Evolutionary conservation across 1,140 invertebrate species (phyloP).

Genomic region (Drosophila murphyi): DNA sequence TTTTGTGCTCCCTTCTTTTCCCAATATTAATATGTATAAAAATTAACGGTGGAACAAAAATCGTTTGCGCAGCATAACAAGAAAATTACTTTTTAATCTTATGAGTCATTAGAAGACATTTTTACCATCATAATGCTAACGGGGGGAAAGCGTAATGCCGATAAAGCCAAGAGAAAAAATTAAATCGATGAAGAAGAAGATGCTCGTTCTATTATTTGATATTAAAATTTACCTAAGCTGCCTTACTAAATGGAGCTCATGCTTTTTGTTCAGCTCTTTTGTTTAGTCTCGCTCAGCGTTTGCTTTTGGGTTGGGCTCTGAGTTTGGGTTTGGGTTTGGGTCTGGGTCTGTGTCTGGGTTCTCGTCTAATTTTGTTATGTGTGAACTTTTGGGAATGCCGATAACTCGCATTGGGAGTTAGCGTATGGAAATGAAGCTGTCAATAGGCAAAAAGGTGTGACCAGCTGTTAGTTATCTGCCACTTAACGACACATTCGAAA

Average conservation of each 20-base stretch:
- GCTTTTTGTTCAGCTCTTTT: constrained; percentile 52
- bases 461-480: constrained; percentile 39
- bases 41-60: constrained; percentile 65
- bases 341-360: not conserved
- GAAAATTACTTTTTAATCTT: constrained; percentile 83
- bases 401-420: constrained; percentile 37
- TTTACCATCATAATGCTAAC: constrained; percentile 64
- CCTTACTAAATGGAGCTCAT: constrained; percentile 52
- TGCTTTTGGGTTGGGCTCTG: constrained; percentile 9
- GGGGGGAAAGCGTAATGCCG: constrained; percentile 43
- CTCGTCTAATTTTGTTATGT: constrained; percentile 60
- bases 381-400: constrained; percentile 58
- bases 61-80: constrained; percentile 70
- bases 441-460: constrained; percentile 46
- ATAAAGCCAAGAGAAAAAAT: constrained; percentile 38
- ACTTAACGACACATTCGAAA: constrained; percentile 23
- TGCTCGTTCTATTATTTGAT: constrained; percentile 36
- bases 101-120: constrained; percentile 81
- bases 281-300: constrained; percentile 30
- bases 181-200: constrained; percentile 5
- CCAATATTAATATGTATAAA: constrained; percentile 82
- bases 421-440: constrained; percentile 71
- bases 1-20: constrained; percentile 9
- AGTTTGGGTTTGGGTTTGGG: not conserved
- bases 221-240: constrained; percentile 56